These are phyloP conservation scores for Phenganax stokvisi DNA, from an alignment of 92 coral and sea anemone genomes.

Conservation along the genomic window DNA sequence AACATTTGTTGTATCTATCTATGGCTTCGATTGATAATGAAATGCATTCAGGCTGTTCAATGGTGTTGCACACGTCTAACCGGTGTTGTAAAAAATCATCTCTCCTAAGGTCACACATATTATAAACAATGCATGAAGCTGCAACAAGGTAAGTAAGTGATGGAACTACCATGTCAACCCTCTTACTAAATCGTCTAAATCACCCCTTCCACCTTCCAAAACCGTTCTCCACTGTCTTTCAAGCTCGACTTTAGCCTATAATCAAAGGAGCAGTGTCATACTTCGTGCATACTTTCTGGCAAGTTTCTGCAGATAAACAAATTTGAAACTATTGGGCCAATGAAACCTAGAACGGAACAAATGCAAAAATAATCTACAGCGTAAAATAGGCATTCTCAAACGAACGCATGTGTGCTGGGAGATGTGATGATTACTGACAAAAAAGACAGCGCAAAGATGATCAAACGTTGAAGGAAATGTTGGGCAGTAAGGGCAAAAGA, in stretches of 20 bases:
- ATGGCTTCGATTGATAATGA: not conserved
- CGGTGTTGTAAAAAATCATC: constrained; percentile 42
- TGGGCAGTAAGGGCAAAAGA: no score
- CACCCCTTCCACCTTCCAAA: constrained; percentile 48
- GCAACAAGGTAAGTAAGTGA: constrained; percentile 41
- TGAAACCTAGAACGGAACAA: no score
- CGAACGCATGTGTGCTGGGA: no score
- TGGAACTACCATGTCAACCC: constrained; percentile 44
- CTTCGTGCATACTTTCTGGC: no score
- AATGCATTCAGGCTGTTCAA: not conserved
- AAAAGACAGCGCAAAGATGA: no score
- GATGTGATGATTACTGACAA: no score
- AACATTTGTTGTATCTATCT: constrained; percentile 31
- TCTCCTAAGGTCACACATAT: constrained; percentile 48
- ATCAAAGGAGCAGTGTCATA: no score
- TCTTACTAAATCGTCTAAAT: constrained; percentile 38
- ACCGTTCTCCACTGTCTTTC: constrained; percentile 45
- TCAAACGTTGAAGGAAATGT: no score
- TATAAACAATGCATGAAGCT: constrained; percentile 49
- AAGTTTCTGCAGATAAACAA: no score
- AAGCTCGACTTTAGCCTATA: constrained; percentile 46
- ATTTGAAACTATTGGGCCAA: no score
- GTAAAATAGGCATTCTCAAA: no score
- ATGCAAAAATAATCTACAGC: no score
- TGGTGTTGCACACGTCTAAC: constrained; percentile 13